Conservation (phyloP, 2,888 invertebrate genomes). For the Chalcosyrphus nemorum region DNA sequence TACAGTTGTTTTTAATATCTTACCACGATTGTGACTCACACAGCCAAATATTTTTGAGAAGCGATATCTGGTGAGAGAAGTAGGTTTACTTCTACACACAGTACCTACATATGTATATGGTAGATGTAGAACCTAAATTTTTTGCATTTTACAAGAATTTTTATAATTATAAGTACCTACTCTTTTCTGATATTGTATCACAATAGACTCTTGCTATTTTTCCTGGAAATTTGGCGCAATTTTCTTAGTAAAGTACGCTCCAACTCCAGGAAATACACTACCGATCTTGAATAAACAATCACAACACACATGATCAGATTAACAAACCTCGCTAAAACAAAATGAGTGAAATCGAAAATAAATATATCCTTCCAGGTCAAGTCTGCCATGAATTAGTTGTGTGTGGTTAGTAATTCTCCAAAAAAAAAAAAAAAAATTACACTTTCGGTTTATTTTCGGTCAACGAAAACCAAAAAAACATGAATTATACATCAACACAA, state of each 20-base stretch:
- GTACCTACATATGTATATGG: no score
- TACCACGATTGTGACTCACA: no score
- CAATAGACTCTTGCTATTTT: no score
- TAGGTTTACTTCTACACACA: no score
- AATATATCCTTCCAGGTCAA: constrained; percentile 62
- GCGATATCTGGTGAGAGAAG: no score
- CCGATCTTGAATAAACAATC: constrained; percentile 11
- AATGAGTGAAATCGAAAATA: constrained; percentile 54
- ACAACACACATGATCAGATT: constrained; percentile 3
- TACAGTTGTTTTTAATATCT: no score
- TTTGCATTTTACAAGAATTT: no score
- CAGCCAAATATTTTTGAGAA: no score
- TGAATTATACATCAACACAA: constrained; percentile 49
- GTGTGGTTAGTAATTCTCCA: neutral
- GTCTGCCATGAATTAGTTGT: constrained; percentile 52
- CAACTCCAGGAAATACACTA: neutral
- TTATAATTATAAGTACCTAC: no score
- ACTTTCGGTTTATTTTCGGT: constrained; percentile 61
- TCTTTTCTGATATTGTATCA: no score
- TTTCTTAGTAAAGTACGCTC: neutral
- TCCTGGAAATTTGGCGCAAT: neutral
- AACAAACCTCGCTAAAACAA: neutral
- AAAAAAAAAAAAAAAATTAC: constrained; percentile 36
- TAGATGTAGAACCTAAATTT: no score
- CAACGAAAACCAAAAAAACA: constrained; percentile 54